phyloP scores from a whole-genome alignment of 2,797 vertebrate species.

The Naso thynnoides region DNA sequence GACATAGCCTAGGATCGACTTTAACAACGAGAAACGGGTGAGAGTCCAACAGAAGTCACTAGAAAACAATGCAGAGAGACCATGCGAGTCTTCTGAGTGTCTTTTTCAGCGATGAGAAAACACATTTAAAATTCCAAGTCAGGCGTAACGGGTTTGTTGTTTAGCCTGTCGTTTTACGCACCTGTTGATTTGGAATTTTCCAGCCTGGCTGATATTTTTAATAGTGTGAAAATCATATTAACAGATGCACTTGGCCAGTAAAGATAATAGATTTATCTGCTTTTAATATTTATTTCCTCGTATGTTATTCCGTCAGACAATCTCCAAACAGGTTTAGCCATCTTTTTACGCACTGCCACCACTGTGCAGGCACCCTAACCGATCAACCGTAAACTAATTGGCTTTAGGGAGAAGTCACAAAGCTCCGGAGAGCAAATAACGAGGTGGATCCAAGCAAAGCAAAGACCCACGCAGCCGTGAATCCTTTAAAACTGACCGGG shows the following conservation, averaged over 20 bases:
- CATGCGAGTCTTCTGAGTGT: neutral
- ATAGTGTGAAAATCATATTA: neutral
- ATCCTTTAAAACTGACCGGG: constrained; percentile 58
- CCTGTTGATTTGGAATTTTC: constrained; percentile 6
- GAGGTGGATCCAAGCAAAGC: constrained; percentile 57
- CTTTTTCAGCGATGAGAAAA: neutral
- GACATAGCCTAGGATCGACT: constrained; percentile 67
- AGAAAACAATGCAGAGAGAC: constrained; percentile 23
- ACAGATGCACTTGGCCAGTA: neutral
- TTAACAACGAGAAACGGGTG: constrained; percentile 64
- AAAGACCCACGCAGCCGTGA: constrained; percentile 56
- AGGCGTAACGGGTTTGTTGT: neutral
- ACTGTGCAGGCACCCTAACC: constrained; percentile 46
- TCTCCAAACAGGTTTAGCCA: constrained; percentile 6
- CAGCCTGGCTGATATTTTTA: neutral
- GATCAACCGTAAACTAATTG: constrained; percentile 70
- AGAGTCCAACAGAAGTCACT: constrained; percentile 59
- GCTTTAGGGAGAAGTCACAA: constrained; percentile 82
- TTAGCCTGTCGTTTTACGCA: neutral
- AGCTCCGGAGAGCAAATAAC: constrained; percentile 76
- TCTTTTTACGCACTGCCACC: constrained; percentile 43
- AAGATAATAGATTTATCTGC: neutral
- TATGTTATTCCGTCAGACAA: neutral
- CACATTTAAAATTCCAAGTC: neutral
- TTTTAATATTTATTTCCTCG: neutral